A percentile compares a stretch with the other conserved stretches of the same genome.
phyloP scores from a whole-genome alignment of 2,888 invertebrate genomes.

The Nymphalis polychloros region DNA sequence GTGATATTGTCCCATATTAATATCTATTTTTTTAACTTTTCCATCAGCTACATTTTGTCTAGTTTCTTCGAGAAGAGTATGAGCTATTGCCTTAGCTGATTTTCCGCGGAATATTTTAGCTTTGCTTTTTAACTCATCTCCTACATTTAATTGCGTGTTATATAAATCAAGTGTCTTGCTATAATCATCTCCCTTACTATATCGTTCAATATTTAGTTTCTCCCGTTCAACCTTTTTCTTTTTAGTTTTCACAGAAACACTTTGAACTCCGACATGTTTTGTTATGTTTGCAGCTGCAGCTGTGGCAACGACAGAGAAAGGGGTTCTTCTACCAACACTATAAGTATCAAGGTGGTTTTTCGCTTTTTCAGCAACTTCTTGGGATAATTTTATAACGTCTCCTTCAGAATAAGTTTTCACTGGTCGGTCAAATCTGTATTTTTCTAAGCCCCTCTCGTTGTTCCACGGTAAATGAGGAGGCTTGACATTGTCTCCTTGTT shows the following conservation, averaged over 20 bases:
- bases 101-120: constrained; percentile 86
- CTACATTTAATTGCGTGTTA: constrained; percentile 70
- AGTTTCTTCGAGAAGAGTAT: constrained; percentile 83
- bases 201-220: constrained; percentile 64
- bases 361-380: constrained; percentile 85
- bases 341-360: constrained; percentile 84
- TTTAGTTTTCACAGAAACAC: constrained; percentile 70
- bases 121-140: constrained; percentile 77
- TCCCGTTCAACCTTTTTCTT: constrained; percentile 73
- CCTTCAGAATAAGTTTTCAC: constrained; percentile 85
- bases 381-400: constrained; percentile 85
- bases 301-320: constrained; percentile 83
- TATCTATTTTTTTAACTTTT: constrained; percentile 56
- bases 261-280: constrained; percentile 83
- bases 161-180: constrained; percentile 65
- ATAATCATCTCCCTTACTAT: constrained; percentile 73
- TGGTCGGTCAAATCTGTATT: constrained; percentile 84
- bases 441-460: constrained; percentile 85
- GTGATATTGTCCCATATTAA: constrained; percentile 43
- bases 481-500: constrained; percentile 65
- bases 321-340: constrained; percentile 82
- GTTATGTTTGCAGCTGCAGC: constrained; percentile 83
- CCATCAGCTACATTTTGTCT: constrained; percentile 77
- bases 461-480: constrained; percentile 88
- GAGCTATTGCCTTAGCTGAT: constrained; percentile 88